Evolutionary conservation across 2,888 invertebrate genomes (phyloP).

Genomic region (Euclidia mi): DNA sequence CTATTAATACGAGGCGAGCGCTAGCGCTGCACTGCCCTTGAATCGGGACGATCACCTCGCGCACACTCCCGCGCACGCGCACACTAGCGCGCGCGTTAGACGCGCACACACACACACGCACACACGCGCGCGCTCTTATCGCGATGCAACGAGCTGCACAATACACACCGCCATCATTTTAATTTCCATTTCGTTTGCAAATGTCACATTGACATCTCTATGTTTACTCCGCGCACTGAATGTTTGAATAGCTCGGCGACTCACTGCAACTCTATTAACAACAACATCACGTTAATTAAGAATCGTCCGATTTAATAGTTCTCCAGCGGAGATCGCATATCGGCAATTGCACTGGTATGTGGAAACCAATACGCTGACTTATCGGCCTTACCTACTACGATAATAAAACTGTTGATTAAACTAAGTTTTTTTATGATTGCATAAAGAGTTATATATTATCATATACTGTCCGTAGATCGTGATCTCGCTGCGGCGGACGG

Average conservation of each 20-base stretch:
- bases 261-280: constrained; percentile 33
- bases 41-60: constrained; percentile 88
- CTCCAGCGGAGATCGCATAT: constrained; percentile 11
- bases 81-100: constrained; percentile 54
- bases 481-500: constrained; percentile 59
- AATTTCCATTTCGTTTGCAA: constrained; percentile 86
- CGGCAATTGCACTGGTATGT: constrained; percentile 12
- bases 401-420: constrained; percentile 33
- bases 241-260: constrained; percentile 40
- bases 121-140: constrained; percentile 62
- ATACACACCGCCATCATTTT: constrained; percentile 80
- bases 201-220: constrained; percentile 73
- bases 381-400: constrained; percentile 9
- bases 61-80: constrained; percentile 75
- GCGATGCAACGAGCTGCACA: constrained; percentile 82
- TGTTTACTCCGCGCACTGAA: constrained; percentile 62
- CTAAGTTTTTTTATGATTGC: constrained; percentile 35
- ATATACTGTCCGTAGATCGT: constrained; percentile 62
- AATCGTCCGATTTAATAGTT: constrained; percentile 26
- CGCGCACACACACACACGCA: constrained; percentile 60
- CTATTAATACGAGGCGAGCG: constrained; percentile 87
- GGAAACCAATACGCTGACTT: constrained; percentile 19
- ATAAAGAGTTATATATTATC: constrained; percentile 43
- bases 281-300: constrained; percentile 24
- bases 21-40: constrained; percentile 89